Evolutionary conservation across 1,140 invertebrate species (phyloP).

Genomic region (Diachasmimorpha longicaudata): DNA sequence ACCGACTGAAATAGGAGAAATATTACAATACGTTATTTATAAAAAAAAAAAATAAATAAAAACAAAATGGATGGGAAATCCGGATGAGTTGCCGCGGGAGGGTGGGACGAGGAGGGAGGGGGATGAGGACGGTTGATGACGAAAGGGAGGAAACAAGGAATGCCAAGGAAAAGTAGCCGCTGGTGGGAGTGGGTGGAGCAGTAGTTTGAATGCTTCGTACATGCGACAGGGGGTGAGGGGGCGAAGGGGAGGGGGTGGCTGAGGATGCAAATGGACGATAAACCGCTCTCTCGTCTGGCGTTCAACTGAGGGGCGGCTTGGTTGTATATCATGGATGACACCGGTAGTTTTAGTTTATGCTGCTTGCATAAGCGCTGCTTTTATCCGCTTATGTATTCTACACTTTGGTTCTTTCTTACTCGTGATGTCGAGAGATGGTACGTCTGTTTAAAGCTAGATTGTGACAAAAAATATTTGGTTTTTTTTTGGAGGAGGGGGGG

Average conservation of each 20-base stretch:
- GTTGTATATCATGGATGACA: slow-evolving; percentile 44
- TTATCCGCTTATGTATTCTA: slow-evolving; percentile 1
- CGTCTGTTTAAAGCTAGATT: not conserved
- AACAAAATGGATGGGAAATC: not conserved
- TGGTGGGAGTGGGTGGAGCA: not conserved
- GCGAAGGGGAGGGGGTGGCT: slow-evolving; percentile 3
- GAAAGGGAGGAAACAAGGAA: not conserved
- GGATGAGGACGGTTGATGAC: not conserved
- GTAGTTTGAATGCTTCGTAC: not conserved
- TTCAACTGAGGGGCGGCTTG: slow-evolving; percentile 31
- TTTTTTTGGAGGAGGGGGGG: not conserved
- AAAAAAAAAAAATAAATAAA: not conserved
- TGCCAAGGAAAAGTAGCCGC: not conserved
- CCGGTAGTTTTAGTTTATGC: slow-evolving; percentile 49
- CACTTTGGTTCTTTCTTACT: not conserved
- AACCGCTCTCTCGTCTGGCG: slow-evolving; percentile 39
- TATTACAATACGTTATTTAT: not conserved
- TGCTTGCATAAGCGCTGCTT: slow-evolving; percentile 41
- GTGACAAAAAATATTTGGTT: not conserved
- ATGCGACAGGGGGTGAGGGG: slow-evolving; percentile 25
- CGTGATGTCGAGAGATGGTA: not conserved
- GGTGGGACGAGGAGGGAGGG: no score
- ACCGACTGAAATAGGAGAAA: not conserved
- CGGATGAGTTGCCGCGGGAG: not conserved
- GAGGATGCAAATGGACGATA: slow-evolving; percentile 48